These are phyloP conservation scores for Callaeas wilsoni DNA, from an alignment of 2,113 vertebrate genomes.

Conservation along the genomic window DNA sequence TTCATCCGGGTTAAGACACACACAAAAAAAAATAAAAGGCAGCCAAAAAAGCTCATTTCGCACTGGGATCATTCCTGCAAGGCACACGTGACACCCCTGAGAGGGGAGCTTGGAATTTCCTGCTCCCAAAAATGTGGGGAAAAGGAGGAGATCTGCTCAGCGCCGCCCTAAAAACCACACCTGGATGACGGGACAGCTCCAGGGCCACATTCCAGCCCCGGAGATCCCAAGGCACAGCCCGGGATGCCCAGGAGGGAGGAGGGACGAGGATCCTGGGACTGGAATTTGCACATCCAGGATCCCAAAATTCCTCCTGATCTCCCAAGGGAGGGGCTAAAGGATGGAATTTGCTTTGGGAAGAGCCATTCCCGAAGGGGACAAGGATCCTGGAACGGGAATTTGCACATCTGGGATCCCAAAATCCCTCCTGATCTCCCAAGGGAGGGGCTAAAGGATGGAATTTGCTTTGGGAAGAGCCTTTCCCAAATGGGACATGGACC, in stretches of 20 bases:
- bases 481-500: not conserved
- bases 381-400: not conserved
- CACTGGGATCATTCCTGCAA: not conserved
- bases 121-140: not conserved
- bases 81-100: not conserved
- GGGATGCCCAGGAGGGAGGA: not conserved
- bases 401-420: not conserved
- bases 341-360: not conserved
- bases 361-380: not conserved
- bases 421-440: not conserved
- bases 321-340: too few relatives aligned
- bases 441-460: fast-evolving
- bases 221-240: not conserved
- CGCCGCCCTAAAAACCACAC: fast-evolving
- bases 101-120: not conserved
- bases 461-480: not conserved
- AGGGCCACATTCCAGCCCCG: not conserved
- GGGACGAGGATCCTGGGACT: not conserved
- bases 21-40: too few relatives aligned
- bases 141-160: not conserved
- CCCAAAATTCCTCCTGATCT: not conserved
- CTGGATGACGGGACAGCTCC: not conserved
- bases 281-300: not conserved
- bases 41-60: too few relatives aligned
- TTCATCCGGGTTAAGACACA: not conserved